Conservation (phyloP, 2,888 invertebrate species). For the Crioceris asparagi region DNA sequence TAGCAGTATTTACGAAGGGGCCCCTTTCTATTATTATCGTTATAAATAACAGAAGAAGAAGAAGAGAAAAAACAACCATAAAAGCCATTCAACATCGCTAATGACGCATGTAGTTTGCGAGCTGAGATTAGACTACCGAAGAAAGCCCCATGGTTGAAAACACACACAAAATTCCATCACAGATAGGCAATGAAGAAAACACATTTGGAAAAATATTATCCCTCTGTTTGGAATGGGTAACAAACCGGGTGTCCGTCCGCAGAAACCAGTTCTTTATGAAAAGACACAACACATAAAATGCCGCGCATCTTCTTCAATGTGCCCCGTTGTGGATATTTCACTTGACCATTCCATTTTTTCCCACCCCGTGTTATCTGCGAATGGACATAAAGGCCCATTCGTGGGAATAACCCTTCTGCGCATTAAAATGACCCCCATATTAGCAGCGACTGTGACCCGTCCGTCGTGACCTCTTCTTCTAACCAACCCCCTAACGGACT, state of each 20-base stretch:
- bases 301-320: conserved; percentile 26
- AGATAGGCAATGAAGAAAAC: no score
- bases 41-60: no score
- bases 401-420: conserved; percentile 31
- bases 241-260: conserved; percentile 25
- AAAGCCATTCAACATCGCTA: no score
- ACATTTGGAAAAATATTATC: conserved; percentile 21
- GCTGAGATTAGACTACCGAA: no score
- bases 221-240: conserved; percentile 12
- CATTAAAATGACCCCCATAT: conserved; percentile 28
- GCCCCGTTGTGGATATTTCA: no score
- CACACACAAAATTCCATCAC: no score
- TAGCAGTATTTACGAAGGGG: no score
- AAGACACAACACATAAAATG: conserved; percentile 16
- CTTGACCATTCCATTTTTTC: conserved; percentile 31
- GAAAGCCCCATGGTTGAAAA: no score
- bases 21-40: no score
- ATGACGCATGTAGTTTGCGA: no score
- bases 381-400: conserved; percentile 24
- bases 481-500: conserved; percentile 34
- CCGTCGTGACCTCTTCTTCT: conserved; percentile 19
- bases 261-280: conserved; percentile 28
- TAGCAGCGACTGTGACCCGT: conserved; percentile 28
- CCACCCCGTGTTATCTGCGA: conserved; percentile 27
- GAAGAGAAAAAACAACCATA: no score